Evolutionary conservation across 2,797 vertebrate species (phyloP), one percentile per base, ranked within the genome.

Genomic region (Peromyscus aztecus): DNA sequence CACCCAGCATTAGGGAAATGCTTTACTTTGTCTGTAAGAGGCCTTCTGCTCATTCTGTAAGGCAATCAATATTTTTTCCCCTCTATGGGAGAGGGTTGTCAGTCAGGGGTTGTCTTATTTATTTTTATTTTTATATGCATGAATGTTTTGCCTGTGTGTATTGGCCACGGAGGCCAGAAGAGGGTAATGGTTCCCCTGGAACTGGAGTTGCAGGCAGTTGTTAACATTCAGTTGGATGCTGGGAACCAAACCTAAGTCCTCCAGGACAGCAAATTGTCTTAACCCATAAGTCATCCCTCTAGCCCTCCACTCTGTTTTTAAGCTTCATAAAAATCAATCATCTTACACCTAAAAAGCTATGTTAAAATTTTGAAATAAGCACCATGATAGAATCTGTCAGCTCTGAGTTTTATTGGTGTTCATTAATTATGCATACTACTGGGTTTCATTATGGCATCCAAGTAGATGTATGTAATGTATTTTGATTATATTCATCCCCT

Each of bases 321-420:
- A 81, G 55, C 40, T 73, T 92, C 17, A 29, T 92, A 82, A 89
- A 86, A 71, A 89, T 83, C 19, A 85, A 46, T 63, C 14, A 85
- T 37, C 14, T 82, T 80, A 89, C 8, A 65, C 75, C 13, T 85
- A 23, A 40, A 86, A 86, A 73, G 13, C 4, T 43, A 34, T 63
- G 40, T 65, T 91, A 89, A 91, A 80, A 82, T 93, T 49, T 73
- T 63, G 88, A 88, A 93, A 83, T 69, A 90, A 94, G 4, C 49
- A 87, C 88, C 63, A 37, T 93, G 16, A 49, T 49, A 91, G 52
- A 34, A 14, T 24, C 49, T 63, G n/a, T 34, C 7, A 61, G 21
- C 77, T 89, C 85, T 55, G 49, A 37, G 65, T 87, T 52, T 55
- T 55, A 71, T 17, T 87, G 65, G 1, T 46, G 29, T 55, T 55